phyloP scores from a whole-genome alignment of 2,888 invertebrate genomes.

The Aproaerema taeniolella region DNA sequence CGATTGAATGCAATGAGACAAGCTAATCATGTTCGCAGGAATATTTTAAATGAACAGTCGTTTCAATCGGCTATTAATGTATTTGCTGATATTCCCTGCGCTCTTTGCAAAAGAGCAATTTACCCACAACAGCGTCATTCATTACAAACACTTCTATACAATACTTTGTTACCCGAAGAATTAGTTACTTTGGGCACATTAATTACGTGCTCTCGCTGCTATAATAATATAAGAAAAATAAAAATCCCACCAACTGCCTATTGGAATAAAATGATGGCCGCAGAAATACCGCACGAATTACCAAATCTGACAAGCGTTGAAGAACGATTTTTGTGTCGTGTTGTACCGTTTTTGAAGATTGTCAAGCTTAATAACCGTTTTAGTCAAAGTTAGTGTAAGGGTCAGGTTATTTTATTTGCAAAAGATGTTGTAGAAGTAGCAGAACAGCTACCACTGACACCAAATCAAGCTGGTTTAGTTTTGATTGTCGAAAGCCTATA shows the following conservation, averaged over 20 bases:
- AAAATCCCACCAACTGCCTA: background rate
- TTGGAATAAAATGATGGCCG: background rate
- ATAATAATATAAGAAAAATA: background rate
- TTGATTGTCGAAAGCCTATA: background rate
- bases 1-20: no score
- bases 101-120: no score
- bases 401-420: conserved; percentile 9
- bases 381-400: background rate
- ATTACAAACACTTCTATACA: no score
- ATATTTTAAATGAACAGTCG: no score
- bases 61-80: no score
- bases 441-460: background rate
- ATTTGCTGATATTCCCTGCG: no score
- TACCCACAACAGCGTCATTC: no score
- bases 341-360: background rate
- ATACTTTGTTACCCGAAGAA: no score
- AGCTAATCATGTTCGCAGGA: no score
- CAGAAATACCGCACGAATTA: background rate
- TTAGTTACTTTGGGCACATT: no score
- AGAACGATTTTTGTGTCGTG: background rate
- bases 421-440: background rate
- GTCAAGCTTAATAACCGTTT: background rate
- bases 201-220: background rate
- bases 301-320: background rate
- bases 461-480: background rate